phyloP scores from a whole-genome alignment of 2,888 invertebrate genomes.

The Synanthedon myopaeformis region DNA sequence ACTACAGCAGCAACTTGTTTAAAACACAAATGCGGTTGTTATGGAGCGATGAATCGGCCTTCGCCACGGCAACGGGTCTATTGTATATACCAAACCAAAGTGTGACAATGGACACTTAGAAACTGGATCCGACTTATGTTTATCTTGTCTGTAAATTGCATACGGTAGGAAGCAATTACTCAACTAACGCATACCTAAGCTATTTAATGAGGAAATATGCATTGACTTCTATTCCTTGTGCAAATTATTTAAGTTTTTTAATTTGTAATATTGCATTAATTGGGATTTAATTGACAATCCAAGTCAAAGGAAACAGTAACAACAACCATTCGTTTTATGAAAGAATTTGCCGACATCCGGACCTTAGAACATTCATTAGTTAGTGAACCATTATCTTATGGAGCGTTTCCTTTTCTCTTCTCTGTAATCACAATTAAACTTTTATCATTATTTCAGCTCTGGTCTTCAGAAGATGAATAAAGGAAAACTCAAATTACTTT shows the following conservation, averaged over 20 bases:
- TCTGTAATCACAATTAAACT: not conserved
- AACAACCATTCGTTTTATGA: slow-evolving; percentile 22
- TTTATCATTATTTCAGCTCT: not conserved
- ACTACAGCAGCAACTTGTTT: not conserved
- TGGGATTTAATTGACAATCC: no score
- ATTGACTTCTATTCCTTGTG: not conserved
- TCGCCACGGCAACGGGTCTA: slow-evolving; percentile 57
- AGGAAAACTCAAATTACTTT: no score
- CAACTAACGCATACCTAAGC: not conserved
- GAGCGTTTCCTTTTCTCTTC: not conserved
- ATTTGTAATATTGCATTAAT: no score
- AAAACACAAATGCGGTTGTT: slow-evolving; percentile 42
- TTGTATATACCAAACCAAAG: slow-evolving; percentile 31
- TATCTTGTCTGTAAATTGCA: slow-evolving; percentile 12
- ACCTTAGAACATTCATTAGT: slow-evolving; percentile 27
- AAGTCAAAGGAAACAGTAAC: not conserved
- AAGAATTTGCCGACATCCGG: slow-evolving; percentile 25
- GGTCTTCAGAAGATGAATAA: no score
- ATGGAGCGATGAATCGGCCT: slow-evolving; percentile 56
- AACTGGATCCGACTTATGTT: slow-evolving; percentile 58
- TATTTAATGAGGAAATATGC: not conserved
- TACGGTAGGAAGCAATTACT: not conserved
- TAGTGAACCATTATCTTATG: slow-evolving; percentile 19
- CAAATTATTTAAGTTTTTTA: no score
- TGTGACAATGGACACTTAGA: slow-evolving; percentile 57